phyloP scores from a whole-genome alignment of 2,888 invertebrate genomes.

The Brenthis ino region DNA sequence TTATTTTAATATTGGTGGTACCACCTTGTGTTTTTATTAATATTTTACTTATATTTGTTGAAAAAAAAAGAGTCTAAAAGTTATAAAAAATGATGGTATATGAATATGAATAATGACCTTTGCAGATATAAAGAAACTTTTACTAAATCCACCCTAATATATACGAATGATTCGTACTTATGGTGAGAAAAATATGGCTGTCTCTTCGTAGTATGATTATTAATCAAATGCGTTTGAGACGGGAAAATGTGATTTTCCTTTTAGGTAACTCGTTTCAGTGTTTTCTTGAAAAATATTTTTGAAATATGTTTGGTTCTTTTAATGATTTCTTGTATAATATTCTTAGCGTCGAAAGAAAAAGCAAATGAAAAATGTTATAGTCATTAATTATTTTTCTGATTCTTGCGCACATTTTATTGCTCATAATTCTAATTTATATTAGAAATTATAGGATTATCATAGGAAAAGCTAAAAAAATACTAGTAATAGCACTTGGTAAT shows the following conservation, averaged over 20 bases:
- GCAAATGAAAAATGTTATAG: slow-evolving; percentile 14
- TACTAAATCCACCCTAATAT: slow-evolving; percentile 55
- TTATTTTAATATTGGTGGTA: neutral
- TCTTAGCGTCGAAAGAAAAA: slow-evolving; percentile 1
- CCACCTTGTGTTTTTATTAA: neutral
- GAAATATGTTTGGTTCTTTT: slow-evolving; percentile 10
- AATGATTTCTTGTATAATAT: slow-evolving; percentile 2
- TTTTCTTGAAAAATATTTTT: slow-evolving; percentile 22
- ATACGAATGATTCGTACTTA: slow-evolving; percentile 72
- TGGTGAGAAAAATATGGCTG: slow-evolving; percentile 74
- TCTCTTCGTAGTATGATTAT: slow-evolving; percentile 63
- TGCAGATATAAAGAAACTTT: slow-evolving; percentile 8
- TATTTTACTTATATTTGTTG: too few species aligned
- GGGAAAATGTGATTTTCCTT: slow-evolving; percentile 68
- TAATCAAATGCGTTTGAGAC: slow-evolving; percentile 69
- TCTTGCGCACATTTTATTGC: neutral
- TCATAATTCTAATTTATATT: too few species aligned
- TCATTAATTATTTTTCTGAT: slow-evolving; percentile 10
- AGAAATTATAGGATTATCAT: too few species aligned
- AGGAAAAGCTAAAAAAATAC: too few species aligned
- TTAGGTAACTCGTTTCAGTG: slow-evolving; percentile 24
- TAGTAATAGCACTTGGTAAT: too few species aligned
- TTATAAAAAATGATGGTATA: slow-evolving; percentile 11
- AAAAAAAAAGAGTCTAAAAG: neutral
- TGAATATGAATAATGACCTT: slow-evolving; percentile 3